Percentiles rank a stretch among this genome's conserved stretches.
phyloP scores from a whole-genome alignment of 92 coral and sea anemone genomes.

The Heteractis magnifica region DNA sequence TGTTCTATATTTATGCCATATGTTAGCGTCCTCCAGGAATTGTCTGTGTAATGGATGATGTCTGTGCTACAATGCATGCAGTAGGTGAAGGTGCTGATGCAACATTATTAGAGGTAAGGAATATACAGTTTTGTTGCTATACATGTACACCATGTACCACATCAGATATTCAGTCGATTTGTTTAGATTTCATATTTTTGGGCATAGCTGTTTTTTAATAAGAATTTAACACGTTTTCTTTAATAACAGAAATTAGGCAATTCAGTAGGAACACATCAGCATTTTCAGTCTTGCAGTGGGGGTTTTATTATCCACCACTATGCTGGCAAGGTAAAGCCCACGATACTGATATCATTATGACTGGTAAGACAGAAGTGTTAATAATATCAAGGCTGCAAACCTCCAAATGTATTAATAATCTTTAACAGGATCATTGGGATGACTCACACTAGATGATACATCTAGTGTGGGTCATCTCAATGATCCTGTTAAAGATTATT shows the following conservation, averaged over 20 bases:
- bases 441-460: no score
- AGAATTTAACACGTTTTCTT: background rate
- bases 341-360: background rate
- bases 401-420: no score
- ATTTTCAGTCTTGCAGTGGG: constrained; percentile 83
- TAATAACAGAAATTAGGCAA: constrained; percentile 68
- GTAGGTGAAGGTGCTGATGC: constrained; percentile 98
- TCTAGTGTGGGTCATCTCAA: no score
- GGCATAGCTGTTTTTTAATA: background rate
- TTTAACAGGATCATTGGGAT: no score
- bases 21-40: constrained; percentile 92
- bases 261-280: constrained; percentile 95
- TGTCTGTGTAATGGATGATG: constrained; percentile 97
- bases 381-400: no score
- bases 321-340: constrained; percentile 87
- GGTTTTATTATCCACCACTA: constrained; percentile 98
- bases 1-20: no score
- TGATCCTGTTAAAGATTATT: no score
- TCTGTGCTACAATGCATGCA: constrained; percentile 99
- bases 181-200: background rate
- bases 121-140: background rate
- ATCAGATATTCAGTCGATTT: background rate
- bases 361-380: no score
- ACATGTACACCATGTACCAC: background rate
- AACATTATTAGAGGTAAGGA: constrained; percentile 81